Evolutionary conservation across 2,113 vertebrate genomes (phyloP).

Genomic region (Empidonax traillii): DNA sequence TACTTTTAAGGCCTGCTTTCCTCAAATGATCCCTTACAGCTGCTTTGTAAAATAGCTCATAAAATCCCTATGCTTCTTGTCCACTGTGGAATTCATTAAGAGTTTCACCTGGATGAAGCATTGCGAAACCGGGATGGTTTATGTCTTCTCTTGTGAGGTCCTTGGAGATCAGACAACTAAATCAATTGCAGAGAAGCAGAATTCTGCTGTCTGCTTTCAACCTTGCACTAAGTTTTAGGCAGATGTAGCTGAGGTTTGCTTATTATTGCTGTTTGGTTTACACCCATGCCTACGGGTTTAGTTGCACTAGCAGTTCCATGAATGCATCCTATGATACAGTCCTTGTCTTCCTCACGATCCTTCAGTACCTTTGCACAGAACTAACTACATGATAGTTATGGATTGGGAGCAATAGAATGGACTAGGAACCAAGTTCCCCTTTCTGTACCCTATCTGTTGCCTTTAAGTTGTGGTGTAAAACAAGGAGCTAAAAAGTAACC

Average conservation of each 20-base stretch:
- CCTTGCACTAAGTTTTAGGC: not conserved
- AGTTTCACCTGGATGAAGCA: not conserved
- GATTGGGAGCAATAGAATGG: not conserved
- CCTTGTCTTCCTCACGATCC: not conserved
- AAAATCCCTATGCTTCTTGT: not conserved
- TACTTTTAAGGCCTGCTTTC: not conserved
- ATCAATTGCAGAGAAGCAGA: not conserved
- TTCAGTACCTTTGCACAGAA: not conserved
- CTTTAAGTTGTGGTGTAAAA: not conserved
- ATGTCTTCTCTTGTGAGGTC: not conserved
- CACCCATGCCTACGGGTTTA: not conserved
- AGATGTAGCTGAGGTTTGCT: not conserved
- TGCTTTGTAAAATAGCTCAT: not conserved
- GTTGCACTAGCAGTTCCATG: not conserved
- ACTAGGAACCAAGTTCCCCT: not conserved
- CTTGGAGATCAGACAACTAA: not conserved
- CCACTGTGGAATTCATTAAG: not conserved
- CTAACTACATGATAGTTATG: not conserved
- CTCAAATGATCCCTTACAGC: not conserved
- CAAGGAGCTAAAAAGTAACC: not conserved
- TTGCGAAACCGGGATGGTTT: not conserved
- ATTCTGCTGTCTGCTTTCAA: not conserved
- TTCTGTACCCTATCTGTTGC: not conserved
- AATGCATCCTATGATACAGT: not conserved
- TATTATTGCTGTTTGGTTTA: not conserved